Conservation (phyloP, 2,797 vertebrate species). For the Linurgus olivaceus region DNA sequence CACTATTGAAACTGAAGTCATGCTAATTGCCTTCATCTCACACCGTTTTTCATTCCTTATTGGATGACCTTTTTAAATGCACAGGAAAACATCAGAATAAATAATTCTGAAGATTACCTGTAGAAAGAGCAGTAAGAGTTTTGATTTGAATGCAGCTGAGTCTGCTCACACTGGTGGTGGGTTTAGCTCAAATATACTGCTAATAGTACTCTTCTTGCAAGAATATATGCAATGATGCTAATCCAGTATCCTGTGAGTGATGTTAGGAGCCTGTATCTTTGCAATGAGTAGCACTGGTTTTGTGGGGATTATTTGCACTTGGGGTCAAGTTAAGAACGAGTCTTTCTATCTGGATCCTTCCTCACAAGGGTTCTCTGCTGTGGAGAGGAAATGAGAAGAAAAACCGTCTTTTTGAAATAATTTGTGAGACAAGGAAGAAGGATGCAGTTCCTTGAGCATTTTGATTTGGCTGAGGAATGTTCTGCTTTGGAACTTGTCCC, state of each 20-base stretch:
- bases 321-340: neutral
- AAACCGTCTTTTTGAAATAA: neutral
- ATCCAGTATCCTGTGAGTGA: neutral
- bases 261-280: neutral
- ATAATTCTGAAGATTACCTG: neutral
- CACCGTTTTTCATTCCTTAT: neutral
- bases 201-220: neutral
- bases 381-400: neutral
- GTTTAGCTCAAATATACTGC: neutral
- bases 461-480: neutral
- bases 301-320: neutral
- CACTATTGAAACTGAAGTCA: neutral
- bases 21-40: neutral
- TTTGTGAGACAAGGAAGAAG: neutral
- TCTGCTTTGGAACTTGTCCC: neutral
- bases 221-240: neutral
- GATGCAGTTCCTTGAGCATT: neutral
- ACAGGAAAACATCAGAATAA: neutral
- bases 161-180: neutral
- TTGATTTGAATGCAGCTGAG: neutral
- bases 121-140: neutral
- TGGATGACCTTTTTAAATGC: neutral
- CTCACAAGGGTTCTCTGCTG: neutral
- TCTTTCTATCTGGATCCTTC: neutral
- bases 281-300: neutral